Conservation (phyloP, 2,113 vertebrate species). For the Silurus asotus region DNA sequence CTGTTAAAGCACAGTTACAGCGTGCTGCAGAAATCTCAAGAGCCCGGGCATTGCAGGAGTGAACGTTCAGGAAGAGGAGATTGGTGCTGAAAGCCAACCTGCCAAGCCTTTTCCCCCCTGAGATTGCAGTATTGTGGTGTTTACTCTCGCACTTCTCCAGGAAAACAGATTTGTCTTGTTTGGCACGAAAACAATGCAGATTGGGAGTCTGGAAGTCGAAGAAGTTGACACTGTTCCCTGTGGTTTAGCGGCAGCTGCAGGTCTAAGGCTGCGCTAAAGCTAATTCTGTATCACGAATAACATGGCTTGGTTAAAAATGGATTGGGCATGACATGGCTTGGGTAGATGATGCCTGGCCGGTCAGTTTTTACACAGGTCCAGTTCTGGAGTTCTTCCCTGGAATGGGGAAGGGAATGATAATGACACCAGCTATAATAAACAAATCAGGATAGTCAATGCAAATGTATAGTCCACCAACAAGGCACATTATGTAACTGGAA, state of each 20-base stretch:
- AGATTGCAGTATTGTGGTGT: conserved; percentile 7
- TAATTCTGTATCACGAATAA: not conserved
- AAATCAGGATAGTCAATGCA: not conserved
- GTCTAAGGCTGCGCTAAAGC: not conserved
- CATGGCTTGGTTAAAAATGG: not conserved
- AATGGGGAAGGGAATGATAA: not conserved
- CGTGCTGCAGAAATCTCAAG: not conserved
- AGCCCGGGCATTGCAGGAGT: not conserved
- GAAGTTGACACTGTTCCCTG: conserved; percentile 9
- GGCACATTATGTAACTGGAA: not conserved
- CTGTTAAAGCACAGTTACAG: not conserved
- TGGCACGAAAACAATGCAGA: conserved; percentile 58
- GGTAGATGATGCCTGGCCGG: not conserved
- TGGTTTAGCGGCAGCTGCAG: not conserved
- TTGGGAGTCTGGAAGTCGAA: conserved; percentile 29
- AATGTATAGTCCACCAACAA: not conserved
- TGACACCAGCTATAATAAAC: conserved; percentile 1
- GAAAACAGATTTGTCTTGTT: conserved; percentile 69
- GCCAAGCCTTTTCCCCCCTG: not conserved
- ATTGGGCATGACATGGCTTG: not conserved
- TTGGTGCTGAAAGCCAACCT: conserved; percentile 30
- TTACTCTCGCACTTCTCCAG: conserved; percentile 56
- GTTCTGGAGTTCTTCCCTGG: not conserved
- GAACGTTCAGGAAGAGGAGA: conserved; percentile 2
- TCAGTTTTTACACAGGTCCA: not conserved